Percentiles rank a stretch among this genome's conserved stretches.
These are phyloP conservation scores for Plagodis pulveraria DNA, from an alignment of 2,888 invertebrate species.

Conservation along the genomic window DNA sequence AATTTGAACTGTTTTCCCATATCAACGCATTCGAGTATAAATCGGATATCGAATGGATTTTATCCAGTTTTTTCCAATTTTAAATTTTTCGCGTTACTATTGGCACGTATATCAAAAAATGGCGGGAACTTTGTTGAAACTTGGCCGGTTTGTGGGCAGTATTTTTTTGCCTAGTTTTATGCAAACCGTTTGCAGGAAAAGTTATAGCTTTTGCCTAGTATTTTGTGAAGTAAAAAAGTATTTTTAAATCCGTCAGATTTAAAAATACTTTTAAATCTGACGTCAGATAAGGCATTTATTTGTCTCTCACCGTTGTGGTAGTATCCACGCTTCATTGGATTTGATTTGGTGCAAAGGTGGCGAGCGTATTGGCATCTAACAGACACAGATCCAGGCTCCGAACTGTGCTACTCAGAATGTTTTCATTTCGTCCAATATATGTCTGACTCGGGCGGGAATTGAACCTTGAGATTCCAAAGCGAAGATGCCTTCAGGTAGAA, in stretches of 20 bases:
- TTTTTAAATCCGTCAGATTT: not conserved
- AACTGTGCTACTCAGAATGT: too few species aligned
- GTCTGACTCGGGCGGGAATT: too few species aligned
- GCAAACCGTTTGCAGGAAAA: not conserved
- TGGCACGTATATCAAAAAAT: conserved; percentile 11
- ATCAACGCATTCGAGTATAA: conserved; percentile 15
- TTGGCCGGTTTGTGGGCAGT: conserved; percentile 7
- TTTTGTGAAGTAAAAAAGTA: not conserved
- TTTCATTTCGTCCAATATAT: too few species aligned
- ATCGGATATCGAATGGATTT: conserved; percentile 20
- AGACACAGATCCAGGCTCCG: too few species aligned
- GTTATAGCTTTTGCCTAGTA: not conserved
- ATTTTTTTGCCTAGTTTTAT: not conserved
- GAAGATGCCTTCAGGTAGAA: too few species aligned
- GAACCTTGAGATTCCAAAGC: too few species aligned
- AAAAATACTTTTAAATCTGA: too few species aligned
- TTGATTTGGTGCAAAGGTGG: too few species aligned
- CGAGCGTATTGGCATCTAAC: too few species aligned
- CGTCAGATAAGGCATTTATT: too few species aligned
- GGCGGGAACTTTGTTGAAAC: not conserved
- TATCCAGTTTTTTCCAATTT: conserved; percentile 20
- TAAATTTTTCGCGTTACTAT: conserved; percentile 21
- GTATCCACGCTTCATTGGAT: too few species aligned
- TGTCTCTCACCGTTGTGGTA: too few species aligned
- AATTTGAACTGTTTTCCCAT: conserved; percentile 3